Percentiles rank a stretch among this genome's conserved stretches.
Conservation (phyloP, 1,140 invertebrate species). For the Solenopsis fugax region DNA sequence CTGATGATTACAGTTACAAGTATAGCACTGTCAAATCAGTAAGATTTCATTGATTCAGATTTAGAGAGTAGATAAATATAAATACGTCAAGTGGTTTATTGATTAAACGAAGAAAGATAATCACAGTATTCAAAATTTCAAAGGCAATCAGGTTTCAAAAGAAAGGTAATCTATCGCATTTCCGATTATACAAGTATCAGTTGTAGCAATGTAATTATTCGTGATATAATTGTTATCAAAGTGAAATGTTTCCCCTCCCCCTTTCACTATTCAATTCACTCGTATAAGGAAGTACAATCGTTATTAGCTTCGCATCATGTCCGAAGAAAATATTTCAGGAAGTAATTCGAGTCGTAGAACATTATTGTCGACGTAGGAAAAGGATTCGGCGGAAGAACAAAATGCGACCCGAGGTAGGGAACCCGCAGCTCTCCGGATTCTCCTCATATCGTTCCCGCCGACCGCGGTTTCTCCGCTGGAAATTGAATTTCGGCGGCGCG, state of each 20-base stretch:
- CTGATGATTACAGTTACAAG: too few relatives aligned
- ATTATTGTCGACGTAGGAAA: constrained; percentile 10
- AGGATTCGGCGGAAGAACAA: constrained; percentile 9
- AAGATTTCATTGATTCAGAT: too few relatives aligned
- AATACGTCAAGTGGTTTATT: constrained; percentile 1
- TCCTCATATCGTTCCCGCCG: background rate
- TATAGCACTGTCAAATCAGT: too few relatives aligned
- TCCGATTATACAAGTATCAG: background rate
- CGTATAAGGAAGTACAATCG: background rate
- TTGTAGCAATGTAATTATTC: background rate
- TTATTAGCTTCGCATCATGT: background rate
- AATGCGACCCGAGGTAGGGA: background rate
- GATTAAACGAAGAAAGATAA: background rate
- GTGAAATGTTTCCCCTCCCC: background rate
- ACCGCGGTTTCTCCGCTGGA: constrained; percentile 42
- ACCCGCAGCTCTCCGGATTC: constrained; percentile 1
- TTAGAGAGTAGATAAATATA: constrained; percentile 13
- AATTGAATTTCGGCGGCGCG: constrained; percentile 75
- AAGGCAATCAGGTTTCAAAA: background rate
- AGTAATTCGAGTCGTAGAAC: constrained; percentile 15
- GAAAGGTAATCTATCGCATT: background rate
- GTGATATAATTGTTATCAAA: background rate
- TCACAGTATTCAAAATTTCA: background rate
- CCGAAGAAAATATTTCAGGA: background rate
- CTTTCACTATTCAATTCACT: background rate